Evolutionary conservation across 2,888 invertebrate species (phyloP), one percentile per base, ranked within the genome.

Genomic region (Leptopilina myrica): DNA sequence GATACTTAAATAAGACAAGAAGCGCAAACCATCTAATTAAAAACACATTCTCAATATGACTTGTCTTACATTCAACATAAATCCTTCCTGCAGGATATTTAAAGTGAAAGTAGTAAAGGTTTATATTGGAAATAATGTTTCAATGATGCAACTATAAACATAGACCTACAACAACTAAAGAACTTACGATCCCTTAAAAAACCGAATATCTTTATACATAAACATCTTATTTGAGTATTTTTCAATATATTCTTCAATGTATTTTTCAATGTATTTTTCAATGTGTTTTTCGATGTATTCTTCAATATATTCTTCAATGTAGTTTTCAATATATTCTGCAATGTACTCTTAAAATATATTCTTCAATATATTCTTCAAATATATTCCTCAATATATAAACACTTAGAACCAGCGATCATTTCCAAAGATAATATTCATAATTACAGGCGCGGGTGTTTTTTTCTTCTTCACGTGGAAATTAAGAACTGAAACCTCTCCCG

Each of bases 91-190:
- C 8, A 26, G 67, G 43, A 46, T 59, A 49, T 56, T 33, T 33
- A 40, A 65, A 65, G 64, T 64, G 64, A 78, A 64, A 75, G 73
- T 64, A 12, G 76, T 76, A 78, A 33, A 79, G 80, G 79, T 80
- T 82, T 79, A 81, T 43, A 5, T 83, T 82, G 80, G 82, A 82
- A 81, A 80, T 8, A 78, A 78, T 79, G 77, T 82, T 81, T 64
- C 78, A 49, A 69, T 69, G 67, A 49, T 26, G 67, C 67, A 69
- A 69, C 20, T 62, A 62, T 62, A 62, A 62, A 62, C 62, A 62
- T 62, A 49, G 9, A 62, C 62, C 62, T 62, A 20, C 15, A 59
- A 62, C 62, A 59, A 62, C 62, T 62, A 9, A 62, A 62, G 20
- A 62, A 62, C 15, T 62, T 20, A 62, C 20, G 62, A 62, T 62